phyloP scores from a whole-genome alignment of 2,113 vertebrate species.

The Carollia perspicillata region DNA sequence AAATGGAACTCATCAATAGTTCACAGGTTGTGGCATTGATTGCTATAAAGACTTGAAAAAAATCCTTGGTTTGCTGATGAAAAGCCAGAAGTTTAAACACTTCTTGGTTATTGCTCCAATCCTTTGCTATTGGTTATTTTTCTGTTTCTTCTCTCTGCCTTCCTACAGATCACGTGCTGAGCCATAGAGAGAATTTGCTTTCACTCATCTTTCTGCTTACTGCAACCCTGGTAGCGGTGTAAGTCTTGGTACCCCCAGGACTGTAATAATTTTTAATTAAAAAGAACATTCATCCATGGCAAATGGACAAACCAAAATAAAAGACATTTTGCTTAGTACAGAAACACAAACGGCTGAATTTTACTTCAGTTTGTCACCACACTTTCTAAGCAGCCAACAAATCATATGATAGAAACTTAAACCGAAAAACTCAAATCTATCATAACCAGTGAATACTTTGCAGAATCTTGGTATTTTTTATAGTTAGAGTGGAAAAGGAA shows the following conservation, averaged over 20 bases:
- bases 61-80: background rate
- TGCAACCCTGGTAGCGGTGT: background rate
- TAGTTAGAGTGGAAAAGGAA: background rate
- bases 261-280: background rate
- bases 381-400: background rate
- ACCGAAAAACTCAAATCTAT: background rate
- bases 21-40: background rate
- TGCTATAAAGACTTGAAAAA: background rate
- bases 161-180: background rate
- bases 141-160: background rate
- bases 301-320: conserved; percentile 2
- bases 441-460: background rate
- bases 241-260: background rate
- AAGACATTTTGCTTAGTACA: background rate
- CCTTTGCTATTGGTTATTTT: background rate
- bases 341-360: background rate
- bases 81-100: background rate
- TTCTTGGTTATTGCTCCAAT: background rate
- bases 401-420: background rate
- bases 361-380: background rate
- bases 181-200: background rate
- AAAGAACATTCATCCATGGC: background rate
- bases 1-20: background rate
- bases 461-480: background rate
- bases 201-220: background rate